Percentiles rank a stretch among this genome's conserved stretches.
These are phyloP conservation scores for Entelurus aequoreus DNA, from an alignment of 2,113 vertebrate genomes.

Conservation along the genomic window DNA sequence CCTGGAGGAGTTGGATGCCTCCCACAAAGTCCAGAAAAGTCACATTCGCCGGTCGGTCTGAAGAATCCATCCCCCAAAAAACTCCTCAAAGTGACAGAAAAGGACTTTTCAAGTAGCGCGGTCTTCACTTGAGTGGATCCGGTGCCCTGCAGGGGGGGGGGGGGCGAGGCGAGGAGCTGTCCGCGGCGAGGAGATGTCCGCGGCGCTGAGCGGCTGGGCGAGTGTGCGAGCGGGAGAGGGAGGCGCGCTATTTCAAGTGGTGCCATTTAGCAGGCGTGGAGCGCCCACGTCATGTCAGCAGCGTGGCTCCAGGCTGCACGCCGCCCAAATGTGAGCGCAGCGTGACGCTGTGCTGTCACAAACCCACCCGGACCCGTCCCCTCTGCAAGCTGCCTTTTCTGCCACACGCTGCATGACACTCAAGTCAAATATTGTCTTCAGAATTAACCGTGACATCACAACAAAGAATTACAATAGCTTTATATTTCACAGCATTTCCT, in stretches of 20 bases:
- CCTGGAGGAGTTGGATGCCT: conserved; percentile 63
- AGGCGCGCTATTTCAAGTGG: conserved; percentile 62
- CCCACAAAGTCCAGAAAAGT: conserved; percentile 65
- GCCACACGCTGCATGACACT: too few species aligned
- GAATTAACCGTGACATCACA: too few species aligned
- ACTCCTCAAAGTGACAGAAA: conserved; percentile 4
- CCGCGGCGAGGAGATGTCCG: conserved; percentile 1
- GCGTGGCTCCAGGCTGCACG: conserved; percentile 42
- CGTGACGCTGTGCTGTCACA: conserved; percentile 11
- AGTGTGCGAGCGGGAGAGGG: conserved; percentile 35
- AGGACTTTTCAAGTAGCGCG: too few species aligned
- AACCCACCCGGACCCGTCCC: too few species aligned
- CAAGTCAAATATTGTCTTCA: too few species aligned
- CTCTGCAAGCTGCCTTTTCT: too few species aligned
- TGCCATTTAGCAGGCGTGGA: conserved; percentile 64
- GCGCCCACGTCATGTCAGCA: conserved; percentile 58
- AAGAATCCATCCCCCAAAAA: conserved; percentile 35
- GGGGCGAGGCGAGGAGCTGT: background rate
- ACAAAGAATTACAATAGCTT: too few species aligned
- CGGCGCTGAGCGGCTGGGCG: conserved; percentile 41
- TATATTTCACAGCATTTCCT: too few species aligned
- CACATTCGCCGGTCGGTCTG: conserved; percentile 56
- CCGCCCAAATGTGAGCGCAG: conserved; percentile 46
- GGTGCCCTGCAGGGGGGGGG: background rate
- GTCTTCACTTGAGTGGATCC: background rate